Evolutionary conservation across 2,113 vertebrate species (phyloP).

Genomic region (Bubalus kerabau): DNA sequence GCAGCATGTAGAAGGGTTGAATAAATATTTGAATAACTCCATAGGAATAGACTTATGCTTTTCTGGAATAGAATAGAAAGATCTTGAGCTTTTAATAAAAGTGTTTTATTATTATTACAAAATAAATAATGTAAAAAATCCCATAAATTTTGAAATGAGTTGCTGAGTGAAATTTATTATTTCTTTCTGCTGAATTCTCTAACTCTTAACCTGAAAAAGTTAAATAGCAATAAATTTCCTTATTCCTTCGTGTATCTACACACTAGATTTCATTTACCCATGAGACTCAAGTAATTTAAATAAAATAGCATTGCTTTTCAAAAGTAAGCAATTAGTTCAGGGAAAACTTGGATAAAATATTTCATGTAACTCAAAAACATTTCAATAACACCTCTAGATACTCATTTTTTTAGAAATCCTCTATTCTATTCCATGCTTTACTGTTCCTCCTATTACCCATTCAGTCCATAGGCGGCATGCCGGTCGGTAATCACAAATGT

Average conservation of each 20-base stretch:
- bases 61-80: not conserved
- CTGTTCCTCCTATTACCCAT: not conserved
- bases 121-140: not conserved
- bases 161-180: not conserved
- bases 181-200: not conserved
- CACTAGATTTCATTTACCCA: not conserved
- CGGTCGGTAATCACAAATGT: not conserved
- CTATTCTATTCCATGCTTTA: not conserved
- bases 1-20: accelerated
- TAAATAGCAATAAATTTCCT: not conserved
- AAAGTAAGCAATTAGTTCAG: not conserved
- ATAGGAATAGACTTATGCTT: not conserved
- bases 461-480: not conserved
- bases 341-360: not conserved
- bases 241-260: not conserved
- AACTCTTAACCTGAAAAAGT: not conserved
- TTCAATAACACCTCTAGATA: not conserved
- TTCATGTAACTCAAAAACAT: not conserved
- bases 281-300: not conserved
- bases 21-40: not conserved
- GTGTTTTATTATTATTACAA: not conserved
- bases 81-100: not conserved
- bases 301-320: not conserved
- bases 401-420: not conserved
- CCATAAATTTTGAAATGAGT: not conserved